phyloP scores from a whole-genome alignment of 2,888 invertebrate species.

The Drosophila mercatorum region DNA sequence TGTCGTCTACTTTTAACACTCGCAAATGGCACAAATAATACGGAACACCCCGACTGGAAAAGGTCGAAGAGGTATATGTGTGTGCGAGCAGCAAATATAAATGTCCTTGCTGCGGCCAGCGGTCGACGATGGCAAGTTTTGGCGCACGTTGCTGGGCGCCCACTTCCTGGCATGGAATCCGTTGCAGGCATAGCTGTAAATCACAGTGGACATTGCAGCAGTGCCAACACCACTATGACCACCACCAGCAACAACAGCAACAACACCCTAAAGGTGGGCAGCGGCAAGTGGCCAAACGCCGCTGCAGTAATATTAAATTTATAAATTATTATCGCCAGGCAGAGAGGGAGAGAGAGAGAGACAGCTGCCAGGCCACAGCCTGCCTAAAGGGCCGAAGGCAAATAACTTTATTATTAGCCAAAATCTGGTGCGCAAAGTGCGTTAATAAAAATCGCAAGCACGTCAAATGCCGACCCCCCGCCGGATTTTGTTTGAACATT shows the following conservation, averaged over 20 bases:
- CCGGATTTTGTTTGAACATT: conserved; percentile 66
- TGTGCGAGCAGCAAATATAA: conserved; percentile 60
- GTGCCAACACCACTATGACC: conserved; percentile 15
- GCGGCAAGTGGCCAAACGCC: not conserved
- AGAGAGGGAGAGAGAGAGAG: not conserved
- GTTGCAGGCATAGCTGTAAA: conserved; percentile 74
- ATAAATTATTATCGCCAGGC: conserved; percentile 68
- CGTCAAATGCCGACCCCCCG: conserved; percentile 43
- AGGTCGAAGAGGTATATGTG: conserved; percentile 31
- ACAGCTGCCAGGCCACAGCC: conserved; percentile 1
- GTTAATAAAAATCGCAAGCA: conserved; percentile 69
- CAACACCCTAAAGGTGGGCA: conserved; percentile 15
- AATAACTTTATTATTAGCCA: conserved; percentile 60
- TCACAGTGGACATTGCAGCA: conserved; percentile 76
- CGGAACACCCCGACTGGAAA: conserved; percentile 12
- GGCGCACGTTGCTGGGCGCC: conserved; percentile 61
- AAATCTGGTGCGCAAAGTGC: conserved; percentile 52
- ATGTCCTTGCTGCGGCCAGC: conserved; percentile 74
- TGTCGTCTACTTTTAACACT: conserved; percentile 19
- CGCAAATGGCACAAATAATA: conserved; percentile 17
- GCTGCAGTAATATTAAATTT: conserved; percentile 61
- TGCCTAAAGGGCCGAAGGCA: conserved; percentile 10
- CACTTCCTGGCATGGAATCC: conserved; percentile 59
- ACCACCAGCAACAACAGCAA: conserved; percentile 15
- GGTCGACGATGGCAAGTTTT: conserved; percentile 63